A percentile compares a stretch with the other conserved stretches of the same genome.
These are phyloP conservation scores for Sussaba pulchella DNA, from an alignment of 2,888 invertebrate species.

Conservation along the genomic window DNA sequence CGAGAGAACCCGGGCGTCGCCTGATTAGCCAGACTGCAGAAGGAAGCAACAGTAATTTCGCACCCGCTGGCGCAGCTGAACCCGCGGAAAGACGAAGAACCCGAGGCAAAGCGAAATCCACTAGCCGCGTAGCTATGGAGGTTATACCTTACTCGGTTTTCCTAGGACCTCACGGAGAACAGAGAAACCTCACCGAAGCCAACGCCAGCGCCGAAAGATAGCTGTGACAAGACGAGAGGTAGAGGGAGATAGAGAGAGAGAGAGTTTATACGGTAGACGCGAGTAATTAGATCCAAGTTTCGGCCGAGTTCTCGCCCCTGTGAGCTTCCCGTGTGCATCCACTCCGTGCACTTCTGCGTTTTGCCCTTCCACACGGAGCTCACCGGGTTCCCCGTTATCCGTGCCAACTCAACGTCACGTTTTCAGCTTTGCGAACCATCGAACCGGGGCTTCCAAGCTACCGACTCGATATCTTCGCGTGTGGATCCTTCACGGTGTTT, in stretches of 20 bases:
- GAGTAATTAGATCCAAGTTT: slow-evolving; percentile 83
- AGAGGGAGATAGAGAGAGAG: too few species aligned
- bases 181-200: slow-evolving; percentile 18
- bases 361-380: background rate
- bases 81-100: slow-evolving; percentile 61
- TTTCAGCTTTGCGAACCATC: slow-evolving; percentile 25
- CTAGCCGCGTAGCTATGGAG: slow-evolving; percentile 22
- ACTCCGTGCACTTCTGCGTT: slow-evolving; percentile 51
- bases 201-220: slow-evolving; percentile 72
- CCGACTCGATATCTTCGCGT: slow-evolving; percentile 11
- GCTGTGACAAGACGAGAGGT: slow-evolving; percentile 78
- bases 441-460: background rate
- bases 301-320: slow-evolving; percentile 74
- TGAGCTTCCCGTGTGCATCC: slow-evolving; percentile 63
- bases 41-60: slow-evolving; percentile 82
- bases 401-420: slow-evolving; percentile 21
- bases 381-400: too few species aligned
- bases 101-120: slow-evolving; percentile 20
- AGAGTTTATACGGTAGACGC: slow-evolving; percentile 79
- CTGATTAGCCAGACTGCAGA: slow-evolving; percentile 80
- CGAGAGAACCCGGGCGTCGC: slow-evolving; percentile 66
- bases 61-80: slow-evolving; percentile 78
- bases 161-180: slow-evolving; percentile 1
- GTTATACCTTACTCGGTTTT: background rate
- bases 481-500: background rate